A percentile compares a stretch with the other conserved stretches of the same genome.
phyloP scores from a whole-genome alignment of 2,797 vertebrate species.

The Ctenosaura bakeri region DNA sequence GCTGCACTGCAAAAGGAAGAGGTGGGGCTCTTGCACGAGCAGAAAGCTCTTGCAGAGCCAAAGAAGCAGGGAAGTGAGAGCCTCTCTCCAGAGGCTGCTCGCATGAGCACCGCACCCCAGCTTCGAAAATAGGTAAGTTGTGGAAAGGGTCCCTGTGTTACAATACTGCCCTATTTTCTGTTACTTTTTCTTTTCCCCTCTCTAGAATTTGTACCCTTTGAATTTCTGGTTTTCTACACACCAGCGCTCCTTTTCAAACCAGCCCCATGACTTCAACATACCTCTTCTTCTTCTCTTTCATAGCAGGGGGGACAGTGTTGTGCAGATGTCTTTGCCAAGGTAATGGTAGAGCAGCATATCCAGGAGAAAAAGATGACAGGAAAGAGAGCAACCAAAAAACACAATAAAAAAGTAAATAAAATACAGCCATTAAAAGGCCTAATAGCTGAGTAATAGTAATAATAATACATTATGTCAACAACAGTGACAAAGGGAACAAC shows the following conservation, averaged over 20 bases:
- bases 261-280: neutral
- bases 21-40: too few species aligned
- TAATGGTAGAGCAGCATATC: neutral
- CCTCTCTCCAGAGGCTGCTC: too few species aligned
- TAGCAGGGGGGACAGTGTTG: too few species aligned
- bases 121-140: too few species aligned
- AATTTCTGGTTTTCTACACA: neutral
- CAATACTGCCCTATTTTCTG: neutral
- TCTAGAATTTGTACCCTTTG: neutral
- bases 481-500: conserved; percentile 47
- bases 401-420: neutral
- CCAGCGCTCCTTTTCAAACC: neutral
- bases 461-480: conserved; percentile 53
- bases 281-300: neutral
- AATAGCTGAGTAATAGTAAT: conserved; percentile 41
- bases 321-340: fast-evolving
- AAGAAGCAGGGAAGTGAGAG: too few species aligned
- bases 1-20: too few species aligned
- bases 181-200: neutral
- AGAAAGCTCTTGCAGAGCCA: too few species aligned
- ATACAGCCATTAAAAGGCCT: conserved; percentile 33
- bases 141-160: neutral
- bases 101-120: too few species aligned
- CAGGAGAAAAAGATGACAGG: conserved; percentile 23
- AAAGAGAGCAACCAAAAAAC: conserved; percentile 31